Evolutionary conservation across 1,140 invertebrate species (phyloP).

Genomic region (Nasonia longicornis): DNA sequence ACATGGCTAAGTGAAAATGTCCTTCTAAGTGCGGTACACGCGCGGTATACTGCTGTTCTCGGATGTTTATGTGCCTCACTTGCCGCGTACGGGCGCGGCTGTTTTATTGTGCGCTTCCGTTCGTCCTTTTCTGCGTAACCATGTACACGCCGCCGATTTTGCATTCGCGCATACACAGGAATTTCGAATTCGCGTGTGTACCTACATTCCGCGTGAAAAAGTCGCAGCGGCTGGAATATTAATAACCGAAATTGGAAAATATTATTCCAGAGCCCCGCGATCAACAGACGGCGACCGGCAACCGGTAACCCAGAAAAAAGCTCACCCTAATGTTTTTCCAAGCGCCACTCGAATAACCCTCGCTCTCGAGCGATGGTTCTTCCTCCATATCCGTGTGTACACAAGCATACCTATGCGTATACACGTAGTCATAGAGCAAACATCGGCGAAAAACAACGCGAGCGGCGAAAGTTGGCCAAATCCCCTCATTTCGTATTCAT

Average conservation of each 20-base stretch:
- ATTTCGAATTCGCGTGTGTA: neutral
- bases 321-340: no score
- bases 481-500: conserved; percentile 25
- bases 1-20: conserved; percentile 15
- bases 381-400: neutral
- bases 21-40: neutral
- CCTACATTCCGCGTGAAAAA: no score
- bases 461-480: neutral
- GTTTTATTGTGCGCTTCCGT: neutral
- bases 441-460: neutral
- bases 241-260: no score
- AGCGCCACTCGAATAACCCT: no score
- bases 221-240: no score
- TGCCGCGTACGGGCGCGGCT: neutral
- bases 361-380: no score
- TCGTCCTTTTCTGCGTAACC: neutral
- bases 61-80: no score
- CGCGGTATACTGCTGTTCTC: neutral
- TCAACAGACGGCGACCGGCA: no score
- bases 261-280: no score
- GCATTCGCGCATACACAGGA: neutral
- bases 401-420: neutral
- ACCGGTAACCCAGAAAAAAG: no score
- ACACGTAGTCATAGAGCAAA: neutral
- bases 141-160: neutral